These are phyloP conservation scores for Unio pictorum DNA, from an alignment of 2,888 invertebrate species.

Conservation along the genomic window DNA sequence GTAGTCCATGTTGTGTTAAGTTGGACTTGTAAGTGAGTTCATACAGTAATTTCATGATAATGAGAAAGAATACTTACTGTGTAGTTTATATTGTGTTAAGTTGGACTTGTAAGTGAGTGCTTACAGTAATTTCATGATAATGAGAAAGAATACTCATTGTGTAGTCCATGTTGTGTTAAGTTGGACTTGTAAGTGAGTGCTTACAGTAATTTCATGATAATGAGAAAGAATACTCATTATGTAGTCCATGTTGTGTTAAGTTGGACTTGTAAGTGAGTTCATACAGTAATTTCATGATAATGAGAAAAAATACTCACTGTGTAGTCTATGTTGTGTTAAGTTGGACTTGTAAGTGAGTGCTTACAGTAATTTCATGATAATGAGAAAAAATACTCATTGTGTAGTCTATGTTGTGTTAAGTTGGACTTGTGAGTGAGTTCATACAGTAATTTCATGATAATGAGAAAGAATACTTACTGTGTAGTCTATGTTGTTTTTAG, in stretches of 20 bases:
- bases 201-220: too few species aligned
- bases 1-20: conserved; percentile 22
- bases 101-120: neutral
- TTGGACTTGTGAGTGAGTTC: neutral
- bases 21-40: neutral
- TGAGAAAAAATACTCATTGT: conserved; percentile 20
- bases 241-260: neutral
- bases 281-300: neutral
- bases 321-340: conserved; percentile 22
- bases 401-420: conserved; percentile 22
- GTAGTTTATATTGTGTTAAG: conserved; percentile 21
- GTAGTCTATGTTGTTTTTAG: conserved; percentile 22
- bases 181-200: too few species aligned
- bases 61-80: conserved; percentile 23
- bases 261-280: neutral
- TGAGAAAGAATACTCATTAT: too few species aligned
- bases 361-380: neutral
- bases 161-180: too few species aligned
- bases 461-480: conserved; percentile 22
- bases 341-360: neutral
- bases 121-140: too few species aligned
- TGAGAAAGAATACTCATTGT: too few species aligned
- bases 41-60: neutral
- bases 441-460: neutral
- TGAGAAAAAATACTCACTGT: conserved; percentile 23